phyloP scores from a whole-genome alignment of 2,113 vertebrate genomes.

The Dolichotis patagonum region DNA sequence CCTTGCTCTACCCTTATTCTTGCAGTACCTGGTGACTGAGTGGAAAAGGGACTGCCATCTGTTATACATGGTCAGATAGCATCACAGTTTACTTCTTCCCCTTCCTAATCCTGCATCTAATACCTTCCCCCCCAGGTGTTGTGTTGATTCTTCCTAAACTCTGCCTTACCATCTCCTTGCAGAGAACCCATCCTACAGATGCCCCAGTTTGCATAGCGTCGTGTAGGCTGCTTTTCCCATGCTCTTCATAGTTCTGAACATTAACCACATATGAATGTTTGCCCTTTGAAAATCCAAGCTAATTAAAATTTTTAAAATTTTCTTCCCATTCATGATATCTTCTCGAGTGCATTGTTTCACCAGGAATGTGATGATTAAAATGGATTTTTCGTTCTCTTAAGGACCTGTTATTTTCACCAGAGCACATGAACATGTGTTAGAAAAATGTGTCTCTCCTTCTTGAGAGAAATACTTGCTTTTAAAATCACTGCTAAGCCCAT shows the following conservation, averaged over 20 bases:
- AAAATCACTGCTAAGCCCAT: not conserved
- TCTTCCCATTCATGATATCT: not conserved
- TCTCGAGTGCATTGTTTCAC: slow-evolving; percentile 5
- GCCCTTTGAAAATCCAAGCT: not conserved
- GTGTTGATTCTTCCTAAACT: not conserved
- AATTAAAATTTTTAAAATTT: not conserved
- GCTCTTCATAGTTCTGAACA: not conserved
- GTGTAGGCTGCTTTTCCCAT: not conserved
- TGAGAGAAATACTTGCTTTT: not conserved
- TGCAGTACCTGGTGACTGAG: not conserved
- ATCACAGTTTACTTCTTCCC: not conserved
- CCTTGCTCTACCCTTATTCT: not conserved
- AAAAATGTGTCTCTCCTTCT: not conserved
- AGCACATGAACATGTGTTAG: not conserved
- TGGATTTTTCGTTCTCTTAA: not conserved
- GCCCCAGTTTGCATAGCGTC: not conserved
- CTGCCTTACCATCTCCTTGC: not conserved
- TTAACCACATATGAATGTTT: not conserved
- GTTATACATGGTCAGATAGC: not conserved
- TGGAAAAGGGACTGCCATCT: not conserved
- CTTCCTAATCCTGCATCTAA: not conserved
- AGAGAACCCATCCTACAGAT: not conserved
- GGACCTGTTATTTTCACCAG: slow-evolving; percentile 34
- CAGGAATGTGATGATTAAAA: slow-evolving; percentile 7
- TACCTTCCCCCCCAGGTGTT: not conserved